Evolutionary conservation across 1,140 invertebrate species (phyloP), one percentile per base, ranked within the genome.

Genomic region (Coenobita brevimanus): DNA sequence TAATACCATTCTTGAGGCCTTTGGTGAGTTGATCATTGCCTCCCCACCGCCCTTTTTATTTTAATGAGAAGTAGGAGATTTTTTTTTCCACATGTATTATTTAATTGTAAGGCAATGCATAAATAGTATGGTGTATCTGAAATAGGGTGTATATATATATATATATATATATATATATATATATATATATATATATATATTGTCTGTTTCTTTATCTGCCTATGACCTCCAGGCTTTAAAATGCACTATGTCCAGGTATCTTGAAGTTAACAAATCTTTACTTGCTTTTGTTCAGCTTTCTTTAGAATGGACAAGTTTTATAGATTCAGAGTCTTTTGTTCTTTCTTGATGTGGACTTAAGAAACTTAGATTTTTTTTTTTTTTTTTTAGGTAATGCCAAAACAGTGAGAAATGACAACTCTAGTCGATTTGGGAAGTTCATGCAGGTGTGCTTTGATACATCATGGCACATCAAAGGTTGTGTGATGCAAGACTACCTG

Each of bases 391-490:
- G 97, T 87, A 99, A 99, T 94, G 98, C 98, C 0, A 99, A 98
- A 93, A 99, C 98, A 0, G 96, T 98, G 10, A 94, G 98, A 46
- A 99, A 99, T 93, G 98, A 99, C 93, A 99, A 99, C 93, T 99
- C 97, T 24, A 98, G 97, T 67, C 94, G 98, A 46, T 99, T 99
- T 93, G 98, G 98, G 24, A 99, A 99, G 93, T 99, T 99, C 92
- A 98, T 99, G 94, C 97, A 94, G 92, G 97, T 99, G 2, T 98
- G 97, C 92, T 97, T 99, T 92, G 98, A 99, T 94, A 95, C 94
- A 85, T 95, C 95, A 90, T 97, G 95, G 94, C 96, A 96, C 92
- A 99, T 99, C 89, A 96, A 96, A 90, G 98, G 98, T 21, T 99
- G 98, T 90, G 97, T 98, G 88, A 97, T 99, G 71, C 96, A 98